These are phyloP conservation scores for Hemibagrus guttatus DNA, from an alignment of 2,797 vertebrate species.

Conservation along the genomic window DNA sequence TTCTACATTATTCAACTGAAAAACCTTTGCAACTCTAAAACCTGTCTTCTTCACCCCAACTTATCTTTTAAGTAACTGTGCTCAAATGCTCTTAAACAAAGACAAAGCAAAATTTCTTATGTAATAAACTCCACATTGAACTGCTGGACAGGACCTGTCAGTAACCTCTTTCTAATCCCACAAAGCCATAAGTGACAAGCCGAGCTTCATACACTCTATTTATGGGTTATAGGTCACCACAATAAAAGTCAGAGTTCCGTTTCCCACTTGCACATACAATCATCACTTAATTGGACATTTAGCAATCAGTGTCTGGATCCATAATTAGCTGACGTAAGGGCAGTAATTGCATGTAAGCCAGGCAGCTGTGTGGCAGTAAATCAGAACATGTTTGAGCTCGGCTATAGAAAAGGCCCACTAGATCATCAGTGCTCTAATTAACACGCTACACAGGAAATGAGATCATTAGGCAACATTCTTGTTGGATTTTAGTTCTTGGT, in stretches of 20 bases:
- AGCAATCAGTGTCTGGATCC: conserved; percentile 70
- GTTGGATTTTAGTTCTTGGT: conserved; percentile 34
- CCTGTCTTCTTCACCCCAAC: conserved; percentile 10
- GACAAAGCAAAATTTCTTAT: conserved; percentile 17
- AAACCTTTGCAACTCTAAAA: not conserved
- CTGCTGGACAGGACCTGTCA: conserved; percentile 32
- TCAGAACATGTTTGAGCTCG: conserved; percentile 57
- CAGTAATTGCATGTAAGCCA: conserved; percentile 69
- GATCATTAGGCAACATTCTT: conserved; percentile 54
- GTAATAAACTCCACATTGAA: conserved; percentile 11
- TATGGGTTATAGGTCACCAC: conserved; percentile 72
- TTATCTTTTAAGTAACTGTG: not conserved
- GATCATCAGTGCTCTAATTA: conserved; percentile 70
- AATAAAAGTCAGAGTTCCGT: conserved; percentile 66
- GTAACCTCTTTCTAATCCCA: conserved; percentile 28
- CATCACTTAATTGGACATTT: conserved; percentile 75
- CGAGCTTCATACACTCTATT: conserved; percentile 61
- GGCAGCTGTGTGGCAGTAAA: conserved; percentile 67
- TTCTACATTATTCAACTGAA: not conserved
- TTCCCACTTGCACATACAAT: conserved; percentile 68
- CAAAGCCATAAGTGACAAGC: conserved; percentile 46
- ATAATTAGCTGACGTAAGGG: conserved; percentile 71
- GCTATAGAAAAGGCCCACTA: conserved; percentile 53
- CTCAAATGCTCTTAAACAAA: not conserved
- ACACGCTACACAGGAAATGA: conserved; percentile 71